Percentiles rank a stretch among this genome's conserved stretches.
These are phyloP conservation scores for Alentia gelatinosa DNA, from an alignment of 2,888 invertebrate genomes.

Conservation along the genomic window DNA sequence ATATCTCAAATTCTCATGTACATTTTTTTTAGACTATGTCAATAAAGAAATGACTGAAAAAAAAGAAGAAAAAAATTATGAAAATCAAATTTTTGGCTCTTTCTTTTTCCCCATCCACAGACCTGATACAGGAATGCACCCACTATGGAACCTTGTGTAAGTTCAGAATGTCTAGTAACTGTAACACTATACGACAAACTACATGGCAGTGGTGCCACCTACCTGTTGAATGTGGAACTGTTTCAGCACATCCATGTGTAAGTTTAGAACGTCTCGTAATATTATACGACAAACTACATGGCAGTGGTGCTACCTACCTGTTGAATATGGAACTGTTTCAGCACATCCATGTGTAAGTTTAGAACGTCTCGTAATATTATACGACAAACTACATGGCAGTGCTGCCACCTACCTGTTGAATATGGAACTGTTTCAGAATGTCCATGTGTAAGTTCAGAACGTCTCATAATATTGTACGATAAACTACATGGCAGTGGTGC, in stretches of 20 bases:
- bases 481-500: neutral
- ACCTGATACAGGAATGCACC: too few species aligned
- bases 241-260: conserved; percentile 75
- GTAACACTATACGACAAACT: too few species aligned
- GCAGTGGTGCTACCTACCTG: conserved; percentile 67
- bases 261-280: conserved; percentile 70
- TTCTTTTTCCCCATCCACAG: too few species aligned
- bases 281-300: neutral
- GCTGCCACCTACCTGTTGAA: conserved; percentile 70
- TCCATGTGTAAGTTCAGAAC: conserved; percentile 74
- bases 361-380: conserved; percentile 72
- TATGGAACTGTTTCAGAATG: conserved; percentile 74
- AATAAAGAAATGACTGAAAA: too few species aligned
- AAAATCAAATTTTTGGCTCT: too few species aligned
- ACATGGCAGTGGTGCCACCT: conserved; percentile 25
- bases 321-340: conserved; percentile 74
- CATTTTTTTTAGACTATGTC: too few species aligned
- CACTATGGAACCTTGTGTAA: too few species aligned
- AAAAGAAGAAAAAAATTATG: too few species aligned
- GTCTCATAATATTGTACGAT: too few species aligned
- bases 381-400: neutral
- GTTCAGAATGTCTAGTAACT: too few species aligned
- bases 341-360: conserved; percentile 74
- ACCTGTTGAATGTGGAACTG: conserved; percentile 76
- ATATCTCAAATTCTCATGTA: too few species aligned